Conservation (phyloP, 2,888 invertebrate species). For the Camptogramma bilineatum region DNA sequence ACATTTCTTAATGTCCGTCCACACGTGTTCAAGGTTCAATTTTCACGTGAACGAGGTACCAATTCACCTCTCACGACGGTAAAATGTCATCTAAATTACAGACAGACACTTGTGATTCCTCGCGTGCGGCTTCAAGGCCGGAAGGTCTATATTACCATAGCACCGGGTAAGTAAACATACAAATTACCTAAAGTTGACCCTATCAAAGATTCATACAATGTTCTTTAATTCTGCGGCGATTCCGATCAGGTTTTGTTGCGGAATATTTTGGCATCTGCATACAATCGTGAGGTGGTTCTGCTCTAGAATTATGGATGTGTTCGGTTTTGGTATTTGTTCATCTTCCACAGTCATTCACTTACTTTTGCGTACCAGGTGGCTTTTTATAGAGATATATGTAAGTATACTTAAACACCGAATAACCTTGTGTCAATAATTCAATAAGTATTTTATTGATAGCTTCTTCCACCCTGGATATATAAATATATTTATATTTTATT, state of each 20-base stretch:
- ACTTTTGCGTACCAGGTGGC: too few species aligned
- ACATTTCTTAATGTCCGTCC: slow-evolving; percentile 5
- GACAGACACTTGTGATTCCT: slow-evolving; percentile 47
- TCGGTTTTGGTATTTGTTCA: neutral
- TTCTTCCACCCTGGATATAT: too few species aligned
- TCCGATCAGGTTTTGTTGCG: slow-evolving; percentile 65
- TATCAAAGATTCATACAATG: slow-evolving; percentile 66
- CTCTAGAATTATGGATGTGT: slow-evolving; percentile 5
- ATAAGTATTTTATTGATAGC: too few species aligned
- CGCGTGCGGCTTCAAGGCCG: slow-evolving; percentile 62
- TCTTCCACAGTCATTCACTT: too few species aligned
- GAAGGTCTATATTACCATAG: slow-evolving; percentile 62
- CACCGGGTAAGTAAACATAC: slow-evolving; percentile 56
- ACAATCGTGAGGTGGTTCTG: slow-evolving; percentile 22
- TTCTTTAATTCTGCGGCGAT: slow-evolving; percentile 61
- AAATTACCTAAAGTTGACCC: slow-evolving; percentile 55
- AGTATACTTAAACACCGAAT: too few species aligned
- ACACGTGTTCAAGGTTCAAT: slow-evolving; percentile 1
- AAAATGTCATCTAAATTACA: slow-evolving; percentile 38
- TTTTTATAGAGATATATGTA: too few species aligned
- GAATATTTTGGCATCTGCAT: slow-evolving; percentile 46
- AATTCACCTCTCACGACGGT: slow-evolving; percentile 30
- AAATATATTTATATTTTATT: too few species aligned
- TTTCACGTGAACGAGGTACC: slow-evolving; percentile 29
- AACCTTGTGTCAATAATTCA: too few species aligned